phyloP scores from a whole-genome alignment of 2,797 vertebrate species.

The Sebastes iracundus region DNA sequence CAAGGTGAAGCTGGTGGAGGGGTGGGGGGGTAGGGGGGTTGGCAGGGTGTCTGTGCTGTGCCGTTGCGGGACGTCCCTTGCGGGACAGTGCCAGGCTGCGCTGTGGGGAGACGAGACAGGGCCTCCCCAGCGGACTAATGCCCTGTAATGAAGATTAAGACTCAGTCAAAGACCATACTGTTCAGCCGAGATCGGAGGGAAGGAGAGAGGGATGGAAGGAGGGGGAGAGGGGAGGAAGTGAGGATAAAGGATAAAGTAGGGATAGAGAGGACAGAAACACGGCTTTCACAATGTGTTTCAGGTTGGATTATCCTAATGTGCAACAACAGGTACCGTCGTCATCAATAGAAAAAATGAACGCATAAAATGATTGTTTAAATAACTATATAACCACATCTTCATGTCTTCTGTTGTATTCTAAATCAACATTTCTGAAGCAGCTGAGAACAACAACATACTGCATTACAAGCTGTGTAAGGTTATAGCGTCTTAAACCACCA shows the following conservation, averaged over 20 bases:
- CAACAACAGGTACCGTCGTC: slow-evolving; percentile 31
- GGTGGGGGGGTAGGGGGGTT: slow-evolving; percentile 23
- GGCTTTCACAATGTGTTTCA: slow-evolving; percentile 86
- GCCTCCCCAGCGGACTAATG: slow-evolving; percentile 88
- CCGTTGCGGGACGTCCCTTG: slow-evolving; percentile 75
- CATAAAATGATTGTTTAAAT: background rate
- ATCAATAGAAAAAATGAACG: background rate
- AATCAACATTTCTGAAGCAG: background rate
- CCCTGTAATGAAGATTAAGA: slow-evolving; percentile 99
- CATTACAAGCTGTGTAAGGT: background rate
- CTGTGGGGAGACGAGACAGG: slow-evolving; percentile 82
- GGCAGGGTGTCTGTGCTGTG: slow-evolving; percentile 76
- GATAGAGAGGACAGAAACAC: slow-evolving; percentile 78
- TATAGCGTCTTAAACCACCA: background rate
- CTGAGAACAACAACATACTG: background rate
- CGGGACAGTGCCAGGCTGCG: slow-evolving; percentile 88
- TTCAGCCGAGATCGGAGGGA: slow-evolving; percentile 64
- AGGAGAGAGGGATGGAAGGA: slow-evolving; percentile 52
- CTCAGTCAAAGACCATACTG: slow-evolving; percentile 89
- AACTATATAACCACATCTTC: background rate
- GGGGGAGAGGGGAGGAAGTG: slow-evolving; percentile 81
- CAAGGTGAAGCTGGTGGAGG: slow-evolving; percentile 73
- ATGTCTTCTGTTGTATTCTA: background rate
- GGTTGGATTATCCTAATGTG: slow-evolving; percentile 37
- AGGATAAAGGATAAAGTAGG: slow-evolving; percentile 58